Percentiles rank a stretch among this genome's conserved stretches.
Conservation (phyloP, 1,140 invertebrate genomes). For the Physella acuta region DNA sequence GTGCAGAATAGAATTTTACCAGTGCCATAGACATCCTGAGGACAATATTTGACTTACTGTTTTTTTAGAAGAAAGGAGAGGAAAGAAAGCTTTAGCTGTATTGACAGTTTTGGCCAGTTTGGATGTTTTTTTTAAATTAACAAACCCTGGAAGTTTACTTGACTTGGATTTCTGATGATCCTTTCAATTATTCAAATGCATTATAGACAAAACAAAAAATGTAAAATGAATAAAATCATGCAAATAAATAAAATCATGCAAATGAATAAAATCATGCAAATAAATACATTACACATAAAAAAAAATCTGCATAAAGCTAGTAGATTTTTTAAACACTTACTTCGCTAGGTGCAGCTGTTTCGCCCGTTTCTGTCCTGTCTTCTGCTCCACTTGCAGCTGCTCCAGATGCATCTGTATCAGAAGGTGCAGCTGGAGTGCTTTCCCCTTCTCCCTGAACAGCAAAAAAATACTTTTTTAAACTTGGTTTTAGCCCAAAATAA, state of each 20-base stretch:
- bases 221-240: no score
- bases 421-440: slow-evolving; percentile 26
- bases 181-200: no score
- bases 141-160: not conserved
- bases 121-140: not conserved
- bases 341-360: slow-evolving; percentile 27
- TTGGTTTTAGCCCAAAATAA: not conserved
- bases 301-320: no score
- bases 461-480: not conserved
- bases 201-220: no score
- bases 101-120: not conserved
- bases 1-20: no score
- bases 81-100: not conserved
- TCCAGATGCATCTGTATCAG: slow-evolving; percentile 28
- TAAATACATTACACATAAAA: no score
- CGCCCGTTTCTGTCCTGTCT: slow-evolving; percentile 13
- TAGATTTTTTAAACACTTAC: slow-evolving; percentile 18
- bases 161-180: not conserved
- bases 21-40: no score
- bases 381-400: slow-evolving; percentile 21
- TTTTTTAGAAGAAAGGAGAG: not conserved
- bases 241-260: no score
- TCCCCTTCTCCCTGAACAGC: slow-evolving; percentile 1
- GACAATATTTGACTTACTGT: not conserved
- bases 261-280: no score